Evolutionary conservation across 2,113 vertebrate genomes (phyloP), one percentile per base, ranked within the genome.

Genomic region (Elaphurus davidianus): DNA sequence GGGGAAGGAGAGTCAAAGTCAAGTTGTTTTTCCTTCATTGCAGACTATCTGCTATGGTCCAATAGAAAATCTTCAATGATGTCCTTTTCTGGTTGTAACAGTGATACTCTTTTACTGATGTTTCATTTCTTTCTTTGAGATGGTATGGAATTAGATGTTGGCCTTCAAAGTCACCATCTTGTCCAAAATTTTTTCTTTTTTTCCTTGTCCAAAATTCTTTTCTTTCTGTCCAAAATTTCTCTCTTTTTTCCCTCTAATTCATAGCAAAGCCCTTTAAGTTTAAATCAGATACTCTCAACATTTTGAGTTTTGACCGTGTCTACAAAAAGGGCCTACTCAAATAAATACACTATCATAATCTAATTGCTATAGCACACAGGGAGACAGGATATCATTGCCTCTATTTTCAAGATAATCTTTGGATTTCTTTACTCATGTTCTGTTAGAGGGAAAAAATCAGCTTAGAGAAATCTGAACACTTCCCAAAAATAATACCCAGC

Each of bases 401-500:
- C 28, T 82, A 15, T 84, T 92, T 96, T 92, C 87, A 89, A 79
- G 84, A 90, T 90, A 79, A 95, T 79, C 62, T 97, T 93, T 85
- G 19, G 71, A 71, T 96, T 91, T 95, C 60, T 94, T 93, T 96
- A 74, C 81, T 90, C 28, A 64, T 83, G 36, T 87, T 96, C 85
- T 87, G 36, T n/a, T 74, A 81, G 30, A 30, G 50, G 33, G 23
- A 2, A 28, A 60, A 81, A 92, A 88, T 45, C 59, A 95, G 57
- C 76, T 83, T 92, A 82, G 89, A 96, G 76, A 94, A 97, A 93
- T 91, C 86, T 92, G 97, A 97, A 97, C 45, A 28, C 30, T 64
- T 91, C 67, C 98, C 92, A 54, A 97, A 97, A 97, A 97, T 96
- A 97, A 98, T 54, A 97, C 50, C 50, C 85, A 59, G 78, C 50